These are phyloP conservation scores for Parnassius orleans DNA, from an alignment of 2,888 invertebrate species.

Conservation along the genomic window DNA sequence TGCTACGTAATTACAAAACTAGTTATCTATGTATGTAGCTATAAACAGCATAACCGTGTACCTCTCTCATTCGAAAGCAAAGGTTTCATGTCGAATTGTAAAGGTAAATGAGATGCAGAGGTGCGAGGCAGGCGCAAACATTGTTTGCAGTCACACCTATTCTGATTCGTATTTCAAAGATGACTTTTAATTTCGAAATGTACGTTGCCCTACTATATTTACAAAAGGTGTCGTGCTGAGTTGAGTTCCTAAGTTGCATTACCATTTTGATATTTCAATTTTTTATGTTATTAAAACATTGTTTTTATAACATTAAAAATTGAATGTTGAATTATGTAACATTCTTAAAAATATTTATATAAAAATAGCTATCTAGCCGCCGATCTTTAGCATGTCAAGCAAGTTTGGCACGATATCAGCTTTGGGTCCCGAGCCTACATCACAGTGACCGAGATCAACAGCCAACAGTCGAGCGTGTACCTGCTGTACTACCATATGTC, in stretches of 20 bases:
- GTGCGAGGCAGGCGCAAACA: slow-evolving; percentile 38
- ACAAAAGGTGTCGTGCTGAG: not conserved
- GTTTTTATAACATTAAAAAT: no score
- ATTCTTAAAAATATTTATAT: no score
- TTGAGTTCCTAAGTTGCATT: not conserved
- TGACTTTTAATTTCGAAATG: slow-evolving; percentile 28
- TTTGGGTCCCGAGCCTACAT: no score
- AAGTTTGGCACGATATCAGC: no score
- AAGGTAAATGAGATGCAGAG: slow-evolving; percentile 62
- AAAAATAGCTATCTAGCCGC: no score
- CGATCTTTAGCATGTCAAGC: no score
- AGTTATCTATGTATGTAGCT: not conserved
- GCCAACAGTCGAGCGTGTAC: no score
- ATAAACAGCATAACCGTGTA: slow-evolving; percentile 14
- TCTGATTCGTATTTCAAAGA: slow-evolving; percentile 41
- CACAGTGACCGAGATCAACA: no score
- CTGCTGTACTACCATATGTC: no score
- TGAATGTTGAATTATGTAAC: no score
- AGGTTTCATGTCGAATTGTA: slow-evolving; percentile 30
- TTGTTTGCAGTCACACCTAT: slow-evolving; percentile 61
- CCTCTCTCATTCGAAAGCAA: slow-evolving; percentile 19
- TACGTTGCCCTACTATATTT: slow-evolving; percentile 12
- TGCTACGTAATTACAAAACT: no score
- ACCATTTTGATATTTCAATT: not conserved
- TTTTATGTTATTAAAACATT: no score